Base-by-base conservation (phyloP, 2,113 vertebrate species). In the Machaerirhynchus nigripectus region DNA sequence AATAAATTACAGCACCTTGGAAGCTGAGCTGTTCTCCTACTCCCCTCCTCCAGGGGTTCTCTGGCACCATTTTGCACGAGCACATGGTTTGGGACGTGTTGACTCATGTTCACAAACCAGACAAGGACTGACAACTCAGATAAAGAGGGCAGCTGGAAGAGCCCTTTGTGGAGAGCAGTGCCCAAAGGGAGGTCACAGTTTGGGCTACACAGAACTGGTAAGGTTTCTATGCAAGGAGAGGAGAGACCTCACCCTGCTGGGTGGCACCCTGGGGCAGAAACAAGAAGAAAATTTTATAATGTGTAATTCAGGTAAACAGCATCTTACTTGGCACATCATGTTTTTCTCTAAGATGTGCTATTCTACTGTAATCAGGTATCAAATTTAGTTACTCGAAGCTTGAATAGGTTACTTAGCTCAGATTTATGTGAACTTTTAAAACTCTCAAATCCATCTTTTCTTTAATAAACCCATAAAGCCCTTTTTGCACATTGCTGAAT, bases 131-230 rank as follows among this genome's bases (percentile, higher is more conserved):
- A 87, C 63, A 93, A 84, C 15, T 76, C 47, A 81, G 95, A 93
- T 59, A 96, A 93, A 64, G 96, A 93, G 30, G 89, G 33, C 76
- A 90, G 84, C 84, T 95, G 95, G 95, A 95, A 97, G 86, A 87
- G 40, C 75, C 95, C 86, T 81, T 80, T 80, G 64, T 78, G 94
- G 97, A 97, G 96, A 97, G 95, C 61, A 79, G 9, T 55, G 93
- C 93, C 96, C 95, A 95, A 97, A 97, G 90, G 93, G 94, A 97
- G 97, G 96, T 92, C 96, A 97, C 42, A 79, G 96, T 93, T 97
- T 95, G 40, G 75, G 30, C 52, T 33, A 13, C 19, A 16, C 15
- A 79, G 67, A 68, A 28, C 26, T 67, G 18, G 4, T 1, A 14
- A 73, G 15, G 28, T 57, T 40, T 79, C 24, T 37, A 2, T 0